Base-by-base conservation (phyloP, 2,797 vertebrate species). In the Platalea minor region DNA sequence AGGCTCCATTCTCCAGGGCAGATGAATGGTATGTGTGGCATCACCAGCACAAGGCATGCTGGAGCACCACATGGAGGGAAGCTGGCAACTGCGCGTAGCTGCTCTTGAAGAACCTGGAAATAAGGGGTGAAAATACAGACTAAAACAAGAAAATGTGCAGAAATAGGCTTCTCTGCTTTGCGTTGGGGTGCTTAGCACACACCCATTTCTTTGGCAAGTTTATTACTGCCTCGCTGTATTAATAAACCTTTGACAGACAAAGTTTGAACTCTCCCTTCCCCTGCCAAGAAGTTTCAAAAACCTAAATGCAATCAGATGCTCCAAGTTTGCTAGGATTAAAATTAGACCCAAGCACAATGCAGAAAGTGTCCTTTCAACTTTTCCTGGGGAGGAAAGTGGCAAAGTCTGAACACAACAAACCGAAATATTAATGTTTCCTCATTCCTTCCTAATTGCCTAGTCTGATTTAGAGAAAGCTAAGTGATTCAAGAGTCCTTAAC, bases 31-130 rank as follows among this genome's bases (percentile, higher is more conserved):
- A n/a, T 43, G 57, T 65, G 78, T 86, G 95, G 92, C 92, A 93
- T 53, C 53, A 67, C 77, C 85, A 88, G 88, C 93, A 95, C 82
- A 94, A 82, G 79, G 85, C 89, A 87, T 93, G 85, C 92, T 90
- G 84, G 94, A 67, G 80, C 89, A 85, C 89, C 93, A 64, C 89
- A 75, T 68, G 89, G 91, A 91, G 73, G 88, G 89, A 95, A 76
- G 64, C n/a, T 93, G 91, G 63, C 67, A 80, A 72, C 74, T 91
- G 77, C 2, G 1, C 56, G 69, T 39, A 73, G 83, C 70, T 91
- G 82, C 46, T 91, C 76, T 91, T 91, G 88, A 83, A 96, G 93
- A 93, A 95, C 92, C 85, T 94, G 92, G 77, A 95, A 95, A 95
- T 68, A 78, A 89, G 75, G 69, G 73, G 73, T 59, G 8, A 53